A percentile compares a stretch with the other conserved stretches of the same genome.
Conservation (phyloP, 2,113 vertebrate genomes). For the Callopanchax toddi region DNA sequence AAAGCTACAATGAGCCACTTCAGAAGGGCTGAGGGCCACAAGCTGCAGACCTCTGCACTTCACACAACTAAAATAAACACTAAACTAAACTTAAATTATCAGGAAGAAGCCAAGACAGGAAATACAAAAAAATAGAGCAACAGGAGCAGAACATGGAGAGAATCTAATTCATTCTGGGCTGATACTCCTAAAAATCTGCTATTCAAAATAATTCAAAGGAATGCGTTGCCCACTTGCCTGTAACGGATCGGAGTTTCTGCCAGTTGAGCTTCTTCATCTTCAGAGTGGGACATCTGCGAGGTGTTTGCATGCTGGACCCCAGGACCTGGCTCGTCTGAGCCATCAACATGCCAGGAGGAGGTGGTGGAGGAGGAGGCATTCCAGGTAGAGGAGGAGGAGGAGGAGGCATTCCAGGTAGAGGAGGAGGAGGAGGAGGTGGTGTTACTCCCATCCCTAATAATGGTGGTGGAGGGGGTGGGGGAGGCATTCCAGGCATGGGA, state of each 20-base stretch:
- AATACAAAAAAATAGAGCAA: no score
- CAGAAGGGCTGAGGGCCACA: no score
- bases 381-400: slow-evolving; percentile 73
- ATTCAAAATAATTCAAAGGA: neutral
- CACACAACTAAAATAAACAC: no score
- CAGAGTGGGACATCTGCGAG: slow-evolving; percentile 80
- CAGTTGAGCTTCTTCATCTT: slow-evolving; percentile 99
- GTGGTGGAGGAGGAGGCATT: slow-evolving; percentile 66
- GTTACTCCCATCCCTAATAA: slow-evolving; percentile 10
- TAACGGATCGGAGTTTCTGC: slow-evolving; percentile 90
- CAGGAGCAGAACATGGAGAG: no score
- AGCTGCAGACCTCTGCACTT: no score
- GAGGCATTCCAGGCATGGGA: slow-evolving; percentile 35
- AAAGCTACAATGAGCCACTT: no score
- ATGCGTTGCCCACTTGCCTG: slow-evolving; percentile 74
- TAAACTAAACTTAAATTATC: no score
- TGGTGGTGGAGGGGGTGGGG: slow-evolving; percentile 52
- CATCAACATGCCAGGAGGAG: slow-evolving; percentile 75
- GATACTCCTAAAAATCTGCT: no score
- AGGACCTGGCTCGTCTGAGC: slow-evolving; percentile 74
- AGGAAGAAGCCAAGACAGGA: no score
- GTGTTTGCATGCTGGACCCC: slow-evolving; percentile 45
- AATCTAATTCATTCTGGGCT: no score
- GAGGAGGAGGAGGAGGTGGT: slow-evolving; percentile 69
- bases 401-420: slow-evolving; percentile 62